Percentiles rank a stretch among this genome's conserved stretches.
Conservation (phyloP, 2,797 vertebrate genomes). For the Vespertilio murinus region DNA sequence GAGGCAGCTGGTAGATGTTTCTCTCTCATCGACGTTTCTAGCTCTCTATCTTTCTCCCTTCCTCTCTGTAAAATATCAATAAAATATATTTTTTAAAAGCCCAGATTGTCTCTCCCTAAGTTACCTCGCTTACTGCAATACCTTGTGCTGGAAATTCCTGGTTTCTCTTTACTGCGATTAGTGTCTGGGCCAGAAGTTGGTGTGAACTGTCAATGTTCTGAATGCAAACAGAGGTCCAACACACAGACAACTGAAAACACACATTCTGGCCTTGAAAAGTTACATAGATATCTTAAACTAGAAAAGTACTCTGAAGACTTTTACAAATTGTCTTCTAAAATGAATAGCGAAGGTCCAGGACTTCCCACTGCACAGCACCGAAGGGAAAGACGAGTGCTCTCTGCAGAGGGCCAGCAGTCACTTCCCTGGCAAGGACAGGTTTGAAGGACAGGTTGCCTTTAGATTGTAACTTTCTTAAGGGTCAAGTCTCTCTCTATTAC, state of each 20-base stretch:
- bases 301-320: constrained; percentile 12
- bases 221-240: neutral
- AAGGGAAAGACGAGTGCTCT: neutral
- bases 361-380: neutral
- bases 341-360: neutral
- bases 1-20: no score
- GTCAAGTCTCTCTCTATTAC: constrained; percentile 37
- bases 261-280: neutral
- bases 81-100: no score
- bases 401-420: neutral
- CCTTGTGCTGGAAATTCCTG: neutral
- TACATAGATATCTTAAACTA: constrained; percentile 33
- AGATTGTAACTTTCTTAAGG: constrained; percentile 45
- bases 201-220: neutral
- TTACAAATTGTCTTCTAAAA: constrained; percentile 14
- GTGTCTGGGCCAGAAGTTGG: neutral
- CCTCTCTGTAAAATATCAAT: no score
- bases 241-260: neutral
- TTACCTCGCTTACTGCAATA: neutral
- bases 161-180: neutral
- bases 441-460: constrained; percentile 9
- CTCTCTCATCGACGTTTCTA: no score
- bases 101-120: neutral
- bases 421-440: neutral
- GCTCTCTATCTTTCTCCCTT: no score